Percentiles rank a stretch among this genome's conserved stretches.
Evolutionary conservation across 2,113 vertebrate genomes (phyloP).

Genomic region (Bubo scandiacus): DNA sequence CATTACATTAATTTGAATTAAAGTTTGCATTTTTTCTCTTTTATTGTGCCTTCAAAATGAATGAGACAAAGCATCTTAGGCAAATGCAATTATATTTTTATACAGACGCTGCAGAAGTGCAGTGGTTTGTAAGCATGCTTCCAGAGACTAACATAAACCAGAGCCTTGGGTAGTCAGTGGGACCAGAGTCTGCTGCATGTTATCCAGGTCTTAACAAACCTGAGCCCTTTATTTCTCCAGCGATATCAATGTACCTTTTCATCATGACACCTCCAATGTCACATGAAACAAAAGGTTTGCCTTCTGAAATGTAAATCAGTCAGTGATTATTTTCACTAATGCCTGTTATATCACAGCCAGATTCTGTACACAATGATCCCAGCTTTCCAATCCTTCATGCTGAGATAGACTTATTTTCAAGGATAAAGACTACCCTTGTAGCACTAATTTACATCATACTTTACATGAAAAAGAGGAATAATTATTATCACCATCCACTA

Average conservation of each 20-base stretch:
- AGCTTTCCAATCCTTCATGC: neutral
- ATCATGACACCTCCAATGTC: neutral
- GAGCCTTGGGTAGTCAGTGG: neutral
- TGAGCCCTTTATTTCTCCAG: neutral
- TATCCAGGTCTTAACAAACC: neutral
- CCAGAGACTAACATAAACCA: neutral
- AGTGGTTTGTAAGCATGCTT: neutral
- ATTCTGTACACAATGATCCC: neutral
- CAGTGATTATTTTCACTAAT: neutral
- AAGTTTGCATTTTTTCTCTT: neutral
- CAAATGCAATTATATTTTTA: neutral
- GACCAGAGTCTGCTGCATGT: neutral
- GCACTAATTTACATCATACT: neutral
- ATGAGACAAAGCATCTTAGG: neutral
- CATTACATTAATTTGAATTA: neutral
- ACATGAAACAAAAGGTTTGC: neutral
- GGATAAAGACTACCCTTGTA: neutral
- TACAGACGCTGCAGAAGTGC: neutral
- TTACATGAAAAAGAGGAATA: neutral
- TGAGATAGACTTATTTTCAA: neutral
- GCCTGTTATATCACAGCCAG: neutral
- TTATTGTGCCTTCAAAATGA: neutral
- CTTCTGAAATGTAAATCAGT: neutral
- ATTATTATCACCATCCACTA: neutral
- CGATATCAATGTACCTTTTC: neutral